phyloP scores from a whole-genome alignment of 2,113 vertebrate species.

The Alligator sinensis region DNA sequence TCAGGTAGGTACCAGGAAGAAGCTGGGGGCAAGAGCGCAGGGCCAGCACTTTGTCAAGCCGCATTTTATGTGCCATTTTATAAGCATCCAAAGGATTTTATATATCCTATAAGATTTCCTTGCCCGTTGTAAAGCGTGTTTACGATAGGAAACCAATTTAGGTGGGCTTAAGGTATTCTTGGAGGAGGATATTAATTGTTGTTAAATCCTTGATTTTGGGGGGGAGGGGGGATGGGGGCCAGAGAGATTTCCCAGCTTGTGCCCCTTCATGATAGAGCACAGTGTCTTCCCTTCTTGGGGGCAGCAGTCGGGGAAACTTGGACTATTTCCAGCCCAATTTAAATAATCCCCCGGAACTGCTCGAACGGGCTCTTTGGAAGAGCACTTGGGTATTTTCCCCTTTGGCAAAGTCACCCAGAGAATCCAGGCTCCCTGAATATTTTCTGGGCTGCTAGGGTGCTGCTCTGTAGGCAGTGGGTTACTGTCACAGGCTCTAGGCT shows the following conservation, averaged over 20 bases:
- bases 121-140: conserved; percentile 95
- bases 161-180: conserved; percentile 83
- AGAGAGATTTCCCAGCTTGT: conserved; percentile 51
- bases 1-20: conserved; percentile 87
- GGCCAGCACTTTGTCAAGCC: conserved; percentile 84
- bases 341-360: conserved; percentile 65
- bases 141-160: conserved; percentile 94
- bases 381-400: conserved; percentile 45
- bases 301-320: conserved; percentile 60
- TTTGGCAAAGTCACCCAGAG: conserved; percentile 7
- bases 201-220: conserved; percentile 51
- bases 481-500: conserved; percentile 28
- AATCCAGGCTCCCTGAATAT: conserved; percentile 2
- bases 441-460: not conserved
- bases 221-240: not conserved
- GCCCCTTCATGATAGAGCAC: conserved; percentile 17
- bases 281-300: conserved; percentile 57
- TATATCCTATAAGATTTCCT: conserved; percentile 96
- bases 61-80: conserved; percentile 95
- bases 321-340: conserved; percentile 72
- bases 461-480: conserved; percentile 26
- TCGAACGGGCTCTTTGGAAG: conserved; percentile 43
- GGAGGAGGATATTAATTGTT: conserved; percentile 78
- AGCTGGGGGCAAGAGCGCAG: conserved; percentile 74
- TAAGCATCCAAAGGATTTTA: conserved; percentile 98